Base-by-base conservation (phyloP, 1,140 invertebrate genomes). In the Drosophila bifasciata region DNA sequence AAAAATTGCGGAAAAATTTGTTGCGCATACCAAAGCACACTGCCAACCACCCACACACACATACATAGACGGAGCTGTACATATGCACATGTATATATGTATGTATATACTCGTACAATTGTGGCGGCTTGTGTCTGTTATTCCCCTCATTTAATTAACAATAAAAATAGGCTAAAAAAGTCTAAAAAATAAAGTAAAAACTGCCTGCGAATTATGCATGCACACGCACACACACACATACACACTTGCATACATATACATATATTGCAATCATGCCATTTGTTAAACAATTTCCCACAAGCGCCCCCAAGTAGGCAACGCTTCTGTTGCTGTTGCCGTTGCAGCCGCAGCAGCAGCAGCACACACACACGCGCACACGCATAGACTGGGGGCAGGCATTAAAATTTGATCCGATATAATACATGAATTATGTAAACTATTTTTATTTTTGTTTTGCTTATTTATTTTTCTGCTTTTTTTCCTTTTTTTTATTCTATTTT, bases 111-210 rank as follows among this genome's bases (percentile, higher is more conserved):
- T 28, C 5, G 23, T 23, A 51, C 52, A 40, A 43, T 21, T 16
- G 8, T 21, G n/a, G n/a, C 28, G 57, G 36, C 50, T 49, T 46
- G 43, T 74, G 55, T 41, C 50, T 68, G 59, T 72, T 63, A 75
- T 86, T 81, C 83, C 83, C 83, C 78, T 81, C 83, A 88, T 88
- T 88, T 88, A 88, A 88, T 88, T 88, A 88, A 88, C 83, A 88
- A 88, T 88, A 88, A 88, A 88, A 88, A 88, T 88, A 88, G 83
- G 83, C 83, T 88, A 88, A 83, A 88, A 36, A 88, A 88, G 84
- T 88, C 75, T 75, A 83, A 83, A 86, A 80, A 78, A 36, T 36
- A 36, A 79, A 66, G 60, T 52, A 84, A 81, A 86, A 75, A 63
- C 60, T 85, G 83, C 67, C 77, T 59, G 73, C 76, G 73, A 74